Evolutionary conservation across 2,888 invertebrate species (phyloP).

Genomic region (Anorthoa munda): DNA sequence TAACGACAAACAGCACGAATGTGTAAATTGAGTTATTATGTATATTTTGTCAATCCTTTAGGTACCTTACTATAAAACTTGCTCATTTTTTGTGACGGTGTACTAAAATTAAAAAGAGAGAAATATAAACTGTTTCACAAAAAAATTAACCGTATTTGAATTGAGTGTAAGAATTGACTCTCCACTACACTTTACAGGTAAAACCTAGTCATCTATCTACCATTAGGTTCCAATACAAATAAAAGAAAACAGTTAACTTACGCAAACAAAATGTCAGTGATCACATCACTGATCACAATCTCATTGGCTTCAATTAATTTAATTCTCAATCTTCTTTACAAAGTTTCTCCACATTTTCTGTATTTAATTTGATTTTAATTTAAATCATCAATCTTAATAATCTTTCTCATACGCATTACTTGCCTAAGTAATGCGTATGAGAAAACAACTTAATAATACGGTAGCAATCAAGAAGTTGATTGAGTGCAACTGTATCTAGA

Average conservation of each 20-base stretch:
- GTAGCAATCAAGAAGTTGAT: constrained; percentile 35
- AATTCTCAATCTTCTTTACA: constrained; percentile 16
- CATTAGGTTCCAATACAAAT: neutral
- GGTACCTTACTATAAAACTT: too few relatives aligned
- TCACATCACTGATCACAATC: constrained; percentile 16
- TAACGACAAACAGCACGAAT: too few relatives aligned
- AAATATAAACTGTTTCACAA: too few relatives aligned
- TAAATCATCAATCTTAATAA: constrained; percentile 41
- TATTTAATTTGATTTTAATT: constrained; percentile 35
- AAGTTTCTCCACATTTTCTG: constrained; percentile 16
- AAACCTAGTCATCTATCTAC: neutral
- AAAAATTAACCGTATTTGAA: too few relatives aligned
- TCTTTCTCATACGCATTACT: constrained; percentile 24
- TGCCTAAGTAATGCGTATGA: constrained; percentile 15
- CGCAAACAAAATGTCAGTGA: constrained; percentile 13
- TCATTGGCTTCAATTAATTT: constrained; percentile 18
- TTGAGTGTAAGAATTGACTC: too few relatives aligned
- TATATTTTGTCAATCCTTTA: too few relatives aligned
- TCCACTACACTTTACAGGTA: neutral
- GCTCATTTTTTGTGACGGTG: too few relatives aligned
- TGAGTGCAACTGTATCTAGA: constrained; percentile 25
- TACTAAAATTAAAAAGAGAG: too few relatives aligned
- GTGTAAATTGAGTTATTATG: too few relatives aligned
- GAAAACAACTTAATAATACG: constrained; percentile 38
- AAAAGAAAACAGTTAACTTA: constrained; percentile 10